A percentile compares a stretch with the other conserved stretches of the same genome.
These are phyloP conservation scores for western clawed frog (Xenopus tropicalis) DNA, from an alignment of 2,113 vertebrate species.

Conservation along the genomic window DNA sequence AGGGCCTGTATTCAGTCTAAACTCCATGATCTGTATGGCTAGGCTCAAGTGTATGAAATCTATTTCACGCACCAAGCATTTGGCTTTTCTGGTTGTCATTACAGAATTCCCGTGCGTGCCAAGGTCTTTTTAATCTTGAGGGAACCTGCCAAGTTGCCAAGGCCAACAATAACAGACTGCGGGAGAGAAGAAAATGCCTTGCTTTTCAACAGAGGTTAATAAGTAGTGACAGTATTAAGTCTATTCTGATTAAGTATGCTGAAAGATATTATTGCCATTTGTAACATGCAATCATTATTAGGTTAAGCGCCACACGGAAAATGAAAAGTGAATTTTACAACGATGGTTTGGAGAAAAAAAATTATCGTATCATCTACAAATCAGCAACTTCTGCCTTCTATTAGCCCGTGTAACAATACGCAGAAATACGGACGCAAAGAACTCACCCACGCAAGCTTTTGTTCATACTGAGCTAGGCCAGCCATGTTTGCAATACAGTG, in stretches of 20 bases:
- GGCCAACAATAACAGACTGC: constrained; percentile 91
- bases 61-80: constrained; percentile 65
- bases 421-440: too few relatives aligned
- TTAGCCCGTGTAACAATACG: not conserved
- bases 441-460: too few relatives aligned
- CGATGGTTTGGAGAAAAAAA: not conserved
- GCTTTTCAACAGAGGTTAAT: constrained; percentile 98
- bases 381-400: not conserved
- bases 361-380: not conserved
- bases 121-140: constrained; percentile 72
- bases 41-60: constrained; percentile 28
- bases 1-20: not conserved
- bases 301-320: constrained; percentile 91
- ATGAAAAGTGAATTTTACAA: constrained; percentile 77
- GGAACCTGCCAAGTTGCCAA: constrained; percentile 89
- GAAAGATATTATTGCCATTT: constrained; percentile 90
- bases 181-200: constrained; percentile 75
- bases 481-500: too few relatives aligned
- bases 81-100: constrained; percentile 63
- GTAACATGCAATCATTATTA: constrained; percentile 92
- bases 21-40: constrained; percentile 31
- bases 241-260: constrained; percentile 94
- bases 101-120: constrained; percentile 76
- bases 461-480: too few relatives aligned
- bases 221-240: constrained; percentile 98